phyloP scores from a whole-genome alignment of 2,888 invertebrate species.

The Anticlea derivata region DNA sequence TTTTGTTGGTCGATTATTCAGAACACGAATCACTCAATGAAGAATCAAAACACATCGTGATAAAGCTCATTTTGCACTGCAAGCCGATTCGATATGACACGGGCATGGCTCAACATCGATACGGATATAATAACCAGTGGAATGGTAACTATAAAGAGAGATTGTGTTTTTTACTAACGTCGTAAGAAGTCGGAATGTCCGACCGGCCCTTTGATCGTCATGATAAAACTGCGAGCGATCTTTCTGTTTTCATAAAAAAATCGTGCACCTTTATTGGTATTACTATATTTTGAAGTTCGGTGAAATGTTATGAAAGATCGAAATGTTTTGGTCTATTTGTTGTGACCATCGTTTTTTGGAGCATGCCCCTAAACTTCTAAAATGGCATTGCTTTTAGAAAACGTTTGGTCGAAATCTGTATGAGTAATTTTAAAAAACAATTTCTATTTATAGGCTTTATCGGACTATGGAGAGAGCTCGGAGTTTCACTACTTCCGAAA shows the following conservation, averaged over 20 bases:
- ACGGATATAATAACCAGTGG: constrained; percentile 82
- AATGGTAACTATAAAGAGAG: constrained; percentile 84
- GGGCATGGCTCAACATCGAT: constrained; percentile 62
- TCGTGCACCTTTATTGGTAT: constrained; percentile 67
- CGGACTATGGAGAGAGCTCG: too few relatives aligned
- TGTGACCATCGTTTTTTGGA: constrained; percentile 27
- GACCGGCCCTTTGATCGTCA: constrained; percentile 82
- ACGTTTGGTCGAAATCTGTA: too few relatives aligned
- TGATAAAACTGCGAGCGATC: constrained; percentile 78
- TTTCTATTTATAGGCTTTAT: neutral
- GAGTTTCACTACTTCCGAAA: too few relatives aligned
- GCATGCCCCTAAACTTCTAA: too few relatives aligned
- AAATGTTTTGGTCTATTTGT: constrained; percentile 28
- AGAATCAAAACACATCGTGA: neutral
- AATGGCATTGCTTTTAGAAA: too few relatives aligned
- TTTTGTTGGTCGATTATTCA: too few relatives aligned
- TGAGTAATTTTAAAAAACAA: too few relatives aligned
- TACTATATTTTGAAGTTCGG: constrained; percentile 50
- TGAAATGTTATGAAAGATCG: constrained; percentile 49
- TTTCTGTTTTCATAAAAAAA: constrained; percentile 66
- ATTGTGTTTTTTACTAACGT: constrained; percentile 84
- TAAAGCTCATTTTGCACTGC: constrained; percentile 5
- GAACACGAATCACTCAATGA: too few relatives aligned
- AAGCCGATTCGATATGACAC: constrained; percentile 7
- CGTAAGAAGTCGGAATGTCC: constrained; percentile 82